These are phyloP conservation scores for Pampus argenteus DNA, from an alignment of 2,797 vertebrate species.

Conservation along the genomic window DNA sequence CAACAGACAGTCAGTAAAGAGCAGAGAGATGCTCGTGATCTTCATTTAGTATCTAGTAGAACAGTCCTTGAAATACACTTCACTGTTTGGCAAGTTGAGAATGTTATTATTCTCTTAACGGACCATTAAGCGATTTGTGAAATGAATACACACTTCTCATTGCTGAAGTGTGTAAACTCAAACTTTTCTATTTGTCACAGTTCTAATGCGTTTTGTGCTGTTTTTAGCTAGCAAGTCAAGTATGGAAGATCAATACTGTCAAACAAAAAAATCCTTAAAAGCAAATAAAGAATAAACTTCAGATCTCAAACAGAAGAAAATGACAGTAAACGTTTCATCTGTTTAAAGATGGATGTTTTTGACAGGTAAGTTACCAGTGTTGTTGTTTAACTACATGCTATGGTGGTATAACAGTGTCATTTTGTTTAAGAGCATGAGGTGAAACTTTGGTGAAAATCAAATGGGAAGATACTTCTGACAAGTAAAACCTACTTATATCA, in stretches of 20 bases:
- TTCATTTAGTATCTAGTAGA: slow-evolving; percentile 43
- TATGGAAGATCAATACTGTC: neutral
- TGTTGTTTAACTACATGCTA: neutral
- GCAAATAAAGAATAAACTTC: neutral
- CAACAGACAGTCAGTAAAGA: slow-evolving; percentile 25
- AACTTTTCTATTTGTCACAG: neutral
- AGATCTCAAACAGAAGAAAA: neutral
- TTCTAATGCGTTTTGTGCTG: neutral
- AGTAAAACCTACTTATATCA: neutral
- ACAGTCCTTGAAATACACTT: slow-evolving; percentile 35
- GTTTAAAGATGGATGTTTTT: neutral
- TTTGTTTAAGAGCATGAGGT: neutral
- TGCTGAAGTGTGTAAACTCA: neutral
- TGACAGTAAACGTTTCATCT: neutral
- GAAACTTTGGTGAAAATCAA: neutral
- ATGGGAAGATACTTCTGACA: neutral
- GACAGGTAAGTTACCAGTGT: neutral
- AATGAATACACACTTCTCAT: neutral
- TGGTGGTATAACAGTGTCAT: neutral
- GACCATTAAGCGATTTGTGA: slow-evolving; percentile 4
- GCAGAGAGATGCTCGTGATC: slow-evolving; percentile 41
- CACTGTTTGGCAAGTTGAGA: slow-evolving; percentile 14
- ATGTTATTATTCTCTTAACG: slow-evolving; percentile 21
- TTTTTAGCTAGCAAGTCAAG: neutral
- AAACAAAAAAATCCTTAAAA: neutral